phyloP scores from a whole-genome alignment of 1,140 invertebrate species.

The Lanistes nyassanus region DNA sequence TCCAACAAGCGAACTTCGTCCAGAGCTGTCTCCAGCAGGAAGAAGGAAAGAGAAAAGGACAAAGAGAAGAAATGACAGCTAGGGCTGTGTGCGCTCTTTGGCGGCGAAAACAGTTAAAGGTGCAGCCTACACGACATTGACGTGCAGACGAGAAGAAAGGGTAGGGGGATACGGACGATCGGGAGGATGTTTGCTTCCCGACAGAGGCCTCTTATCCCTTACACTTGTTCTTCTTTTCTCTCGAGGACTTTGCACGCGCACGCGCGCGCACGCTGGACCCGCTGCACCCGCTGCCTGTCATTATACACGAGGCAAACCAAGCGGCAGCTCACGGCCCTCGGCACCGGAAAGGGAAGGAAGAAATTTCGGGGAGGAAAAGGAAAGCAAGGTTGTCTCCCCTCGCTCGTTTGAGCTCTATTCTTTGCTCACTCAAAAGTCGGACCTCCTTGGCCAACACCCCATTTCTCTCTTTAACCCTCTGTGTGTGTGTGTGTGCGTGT shows the following conservation, averaged over 20 bases:
- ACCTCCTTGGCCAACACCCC: neutral
- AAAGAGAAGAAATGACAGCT: too few species aligned
- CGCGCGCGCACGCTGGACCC: too few species aligned
- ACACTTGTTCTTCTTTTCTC: neutral
- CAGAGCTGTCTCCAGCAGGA: too few species aligned
- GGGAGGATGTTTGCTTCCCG: neutral
- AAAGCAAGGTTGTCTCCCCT: neutral
- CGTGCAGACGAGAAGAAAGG: too few species aligned
- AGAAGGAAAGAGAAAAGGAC: too few species aligned
- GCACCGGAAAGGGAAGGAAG: conserved; percentile 4
- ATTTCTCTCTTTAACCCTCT: too few species aligned
- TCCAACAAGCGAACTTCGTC: too few species aligned
- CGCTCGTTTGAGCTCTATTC: conserved; percentile 8
- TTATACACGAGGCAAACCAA: neutral
- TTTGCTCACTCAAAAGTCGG: neutral
- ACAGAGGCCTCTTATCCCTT: neutral
- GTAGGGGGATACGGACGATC: neutral
- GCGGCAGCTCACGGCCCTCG: neutral
- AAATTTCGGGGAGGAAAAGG: conserved; percentile 1
- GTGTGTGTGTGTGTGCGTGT: too few species aligned
- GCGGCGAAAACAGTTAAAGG: too few species aligned
- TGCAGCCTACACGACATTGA: too few species aligned
- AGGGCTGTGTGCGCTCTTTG: too few species aligned
- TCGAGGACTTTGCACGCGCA: neutral
- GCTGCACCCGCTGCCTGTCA: neutral